Conservation (phyloP, 1,140 invertebrate genomes). For the Cyclina sinensis region DNA sequence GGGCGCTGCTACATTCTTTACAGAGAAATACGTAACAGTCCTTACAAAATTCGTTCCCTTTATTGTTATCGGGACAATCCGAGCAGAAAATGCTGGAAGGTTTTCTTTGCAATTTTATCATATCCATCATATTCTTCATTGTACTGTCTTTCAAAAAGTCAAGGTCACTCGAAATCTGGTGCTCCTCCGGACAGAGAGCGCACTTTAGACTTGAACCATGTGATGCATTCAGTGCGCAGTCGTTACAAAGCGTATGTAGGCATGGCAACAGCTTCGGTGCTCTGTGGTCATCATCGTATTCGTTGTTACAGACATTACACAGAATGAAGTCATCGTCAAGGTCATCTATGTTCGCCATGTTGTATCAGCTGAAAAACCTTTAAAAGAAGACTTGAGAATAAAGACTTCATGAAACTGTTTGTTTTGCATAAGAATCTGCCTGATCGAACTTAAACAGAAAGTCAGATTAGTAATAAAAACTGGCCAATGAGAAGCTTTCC, state of each 20-base stretch:
- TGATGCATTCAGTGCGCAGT: constrained; percentile 56
- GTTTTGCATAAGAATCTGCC: not conserved
- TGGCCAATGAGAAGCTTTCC: not conserved
- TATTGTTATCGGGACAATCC: constrained; percentile 61
- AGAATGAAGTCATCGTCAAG: constrained; percentile 60
- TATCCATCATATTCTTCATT: constrained; percentile 65
- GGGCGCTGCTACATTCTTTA: constrained; percentile 61
- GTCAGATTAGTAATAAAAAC: not conserved
- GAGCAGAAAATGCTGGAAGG: constrained; percentile 60
- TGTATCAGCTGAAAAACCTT: not conserved
- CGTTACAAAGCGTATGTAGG: constrained; percentile 64
- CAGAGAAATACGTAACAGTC: constrained; percentile 67
- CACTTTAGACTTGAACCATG: constrained; percentile 40
- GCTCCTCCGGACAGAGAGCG: constrained; percentile 41
- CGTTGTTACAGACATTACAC: constrained; percentile 59
- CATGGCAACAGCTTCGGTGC: constrained; percentile 61
- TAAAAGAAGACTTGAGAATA: too few species aligned
- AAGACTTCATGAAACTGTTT: not conserved
- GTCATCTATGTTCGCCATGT: constrained; percentile 63
- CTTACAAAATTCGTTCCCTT: constrained; percentile 57
- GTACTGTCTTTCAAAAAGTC: constrained; percentile 49
- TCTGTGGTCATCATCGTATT: constrained; percentile 61
- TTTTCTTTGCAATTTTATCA: constrained; percentile 60
- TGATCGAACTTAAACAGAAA: not conserved
- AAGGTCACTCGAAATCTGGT: constrained; percentile 42